Evolutionary conservation across 2,113 vertebrate species (phyloP).

Genomic region (Accipiter virgatus): DNA sequence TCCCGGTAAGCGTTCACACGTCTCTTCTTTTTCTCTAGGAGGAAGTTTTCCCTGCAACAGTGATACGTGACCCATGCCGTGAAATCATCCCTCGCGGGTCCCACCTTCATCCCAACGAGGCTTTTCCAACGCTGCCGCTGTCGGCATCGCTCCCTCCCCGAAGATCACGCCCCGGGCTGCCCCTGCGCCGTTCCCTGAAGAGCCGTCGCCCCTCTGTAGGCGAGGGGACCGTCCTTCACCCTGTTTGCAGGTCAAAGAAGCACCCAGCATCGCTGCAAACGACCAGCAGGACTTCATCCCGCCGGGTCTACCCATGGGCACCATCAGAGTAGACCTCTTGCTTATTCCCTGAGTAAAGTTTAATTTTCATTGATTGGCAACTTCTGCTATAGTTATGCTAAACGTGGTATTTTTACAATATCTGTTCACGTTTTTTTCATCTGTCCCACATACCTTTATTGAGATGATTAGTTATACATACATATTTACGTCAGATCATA

Average conservation of each 20-base stretch:
- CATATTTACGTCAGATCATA: background rate
- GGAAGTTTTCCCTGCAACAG: background rate
- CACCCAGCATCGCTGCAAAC: background rate
- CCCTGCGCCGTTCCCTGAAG: fast-evolving
- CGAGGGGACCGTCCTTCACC: fast-evolving
- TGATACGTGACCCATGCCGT: fast-evolving
- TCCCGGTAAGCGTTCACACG: fast-evolving
- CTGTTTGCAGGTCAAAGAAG: background rate
- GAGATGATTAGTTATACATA: background rate
- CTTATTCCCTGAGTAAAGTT: background rate
- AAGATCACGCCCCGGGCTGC: background rate
- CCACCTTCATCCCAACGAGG: background rate
- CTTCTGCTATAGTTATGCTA: background rate
- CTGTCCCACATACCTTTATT: background rate
- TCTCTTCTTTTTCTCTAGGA: background rate
- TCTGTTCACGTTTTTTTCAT: background rate
- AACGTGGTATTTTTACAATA: background rate
- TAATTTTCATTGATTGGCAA: background rate
- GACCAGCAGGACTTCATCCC: background rate
- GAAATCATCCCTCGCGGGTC: background rate
- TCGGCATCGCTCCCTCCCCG: fast-evolving
- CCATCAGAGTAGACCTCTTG: fast-evolving
- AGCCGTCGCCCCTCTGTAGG: background rate
- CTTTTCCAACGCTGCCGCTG: background rate
- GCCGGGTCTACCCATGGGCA: fast-evolving